A percentile compares a stretch with the other conserved stretches of the same genome.
Conservation (phyloP, 2,113 vertebrate species). For the Orycteropus afer region DNA sequence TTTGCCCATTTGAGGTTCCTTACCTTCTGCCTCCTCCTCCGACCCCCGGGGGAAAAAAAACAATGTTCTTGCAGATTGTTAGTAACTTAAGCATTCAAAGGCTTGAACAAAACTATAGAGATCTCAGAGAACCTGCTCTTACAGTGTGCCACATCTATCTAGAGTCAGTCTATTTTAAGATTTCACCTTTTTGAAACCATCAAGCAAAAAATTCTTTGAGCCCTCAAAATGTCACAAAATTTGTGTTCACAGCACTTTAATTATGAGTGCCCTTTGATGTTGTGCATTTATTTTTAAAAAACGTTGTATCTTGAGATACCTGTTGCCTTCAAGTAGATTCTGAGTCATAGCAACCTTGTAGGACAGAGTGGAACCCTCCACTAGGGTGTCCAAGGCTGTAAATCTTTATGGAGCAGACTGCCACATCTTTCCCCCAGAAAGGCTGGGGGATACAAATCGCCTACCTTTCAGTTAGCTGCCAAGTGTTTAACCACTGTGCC, state of each 20-base stretch:
- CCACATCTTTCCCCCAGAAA: too few relatives aligned
- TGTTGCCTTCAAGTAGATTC: neutral
- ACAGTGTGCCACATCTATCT: neutral
- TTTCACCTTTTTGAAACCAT: slow-evolving; percentile 35
- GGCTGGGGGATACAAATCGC: too few relatives aligned
- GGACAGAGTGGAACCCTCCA: too few relatives aligned
- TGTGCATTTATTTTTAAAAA: neutral
- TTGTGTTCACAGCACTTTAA: neutral
- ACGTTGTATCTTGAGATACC: neutral
- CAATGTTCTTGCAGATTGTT: neutral
- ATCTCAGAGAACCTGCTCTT: neutral
- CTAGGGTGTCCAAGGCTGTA: too few relatives aligned
- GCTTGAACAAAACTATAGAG: neutral
- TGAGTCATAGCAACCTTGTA: too few relatives aligned
- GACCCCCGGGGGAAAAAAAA: neutral
- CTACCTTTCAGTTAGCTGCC: too few relatives aligned
- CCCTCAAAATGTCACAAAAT: slow-evolving; percentile 3
- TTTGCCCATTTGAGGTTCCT: neutral
- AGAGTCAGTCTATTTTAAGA: slow-evolving; percentile 2
- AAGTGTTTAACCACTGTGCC: too few relatives aligned
- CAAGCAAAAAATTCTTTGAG: neutral
- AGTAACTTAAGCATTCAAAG: neutral
- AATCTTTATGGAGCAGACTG: too few relatives aligned
- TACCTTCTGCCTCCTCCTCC: neutral
- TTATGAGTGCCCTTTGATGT: neutral